Percentiles rank a stretch among this genome's conserved stretches.
phyloP scores from a whole-genome alignment of 2,797 vertebrate genomes.

The Sphenodon punctatus region DNA sequence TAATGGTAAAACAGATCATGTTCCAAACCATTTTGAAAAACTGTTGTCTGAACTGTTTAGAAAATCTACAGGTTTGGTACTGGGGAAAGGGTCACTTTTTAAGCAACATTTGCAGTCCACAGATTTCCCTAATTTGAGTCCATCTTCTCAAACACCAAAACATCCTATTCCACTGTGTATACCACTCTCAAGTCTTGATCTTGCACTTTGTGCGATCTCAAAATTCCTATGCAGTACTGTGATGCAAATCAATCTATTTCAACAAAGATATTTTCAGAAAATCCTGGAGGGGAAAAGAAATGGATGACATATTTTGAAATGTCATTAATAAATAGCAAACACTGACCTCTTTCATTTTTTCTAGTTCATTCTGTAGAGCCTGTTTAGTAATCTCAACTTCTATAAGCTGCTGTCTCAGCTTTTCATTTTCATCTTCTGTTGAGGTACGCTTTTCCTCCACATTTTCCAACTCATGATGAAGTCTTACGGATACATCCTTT shows the following conservation, averaged over 20 bases:
- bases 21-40: no score
- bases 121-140: background rate
- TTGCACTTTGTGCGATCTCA: background rate
- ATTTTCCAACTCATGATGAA: conserved; percentile 96
- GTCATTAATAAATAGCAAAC: conserved; percentile 12
- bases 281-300: background rate
- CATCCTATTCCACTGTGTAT: background rate
- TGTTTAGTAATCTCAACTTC: conserved; percentile 96
- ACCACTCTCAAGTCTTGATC: background rate
- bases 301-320: background rate
- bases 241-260: background rate
- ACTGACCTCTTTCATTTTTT: conserved; percentile 95
- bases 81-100: background rate
- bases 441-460: conserved; percentile 96
- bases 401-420: conserved; percentile 93
- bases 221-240: background rate
- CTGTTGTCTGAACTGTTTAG: no score
- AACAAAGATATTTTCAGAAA: background rate
- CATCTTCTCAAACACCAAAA: background rate
- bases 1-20: no score
- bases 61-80: no score
- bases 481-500: conserved; percentile 96
- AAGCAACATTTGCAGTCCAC: background rate
- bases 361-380: conserved; percentile 93
- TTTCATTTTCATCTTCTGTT: conserved; percentile 98